phyloP scores from a whole-genome alignment of 30 jellyfish, hydroid and myxozoan species.

The Aurelia sp. region DNA sequence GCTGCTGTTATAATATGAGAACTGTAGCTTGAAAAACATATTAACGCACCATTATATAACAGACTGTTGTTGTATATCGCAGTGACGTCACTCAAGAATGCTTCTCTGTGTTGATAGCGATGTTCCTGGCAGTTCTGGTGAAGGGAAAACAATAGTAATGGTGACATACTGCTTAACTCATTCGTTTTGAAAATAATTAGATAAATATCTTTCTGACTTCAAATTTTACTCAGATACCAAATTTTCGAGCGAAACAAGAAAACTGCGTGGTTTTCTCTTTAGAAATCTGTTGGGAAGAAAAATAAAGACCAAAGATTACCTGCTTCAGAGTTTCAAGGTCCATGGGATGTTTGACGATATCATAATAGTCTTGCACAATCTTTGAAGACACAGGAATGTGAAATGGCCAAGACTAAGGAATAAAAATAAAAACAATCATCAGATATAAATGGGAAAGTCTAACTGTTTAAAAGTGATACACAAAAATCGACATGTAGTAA shows the following conservation, averaged over 20 bases:
- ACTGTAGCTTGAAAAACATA: no score
- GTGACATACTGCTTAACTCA: not conserved
- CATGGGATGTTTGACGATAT: slow-evolving; percentile 86
- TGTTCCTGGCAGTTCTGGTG: slow-evolving; percentile 94
- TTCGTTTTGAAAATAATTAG: no score
- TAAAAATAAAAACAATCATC: not conserved
- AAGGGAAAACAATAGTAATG: not conserved
- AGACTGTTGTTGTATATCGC: slow-evolving; percentile 83
- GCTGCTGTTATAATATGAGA: no score
- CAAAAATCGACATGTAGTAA: no score
- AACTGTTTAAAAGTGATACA: no score
- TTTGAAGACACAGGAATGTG: slow-evolving; percentile 96
- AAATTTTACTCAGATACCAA: no score
- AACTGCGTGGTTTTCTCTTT: no score
- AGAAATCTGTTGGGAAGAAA: no score
- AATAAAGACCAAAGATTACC: slow-evolving; percentile 36
- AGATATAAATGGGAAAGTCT: not conserved
- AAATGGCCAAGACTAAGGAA: slow-evolving; percentile 94
- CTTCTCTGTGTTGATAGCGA: slow-evolving; percentile 79
- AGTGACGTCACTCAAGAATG: slow-evolving; percentile 73
- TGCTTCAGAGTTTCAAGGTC: slow-evolving; percentile 82
- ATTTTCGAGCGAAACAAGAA: no score
- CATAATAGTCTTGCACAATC: slow-evolving; percentile 95
- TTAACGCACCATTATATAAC: slow-evolving; percentile 82
- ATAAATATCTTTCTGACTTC: no score